Evolutionary conservation across 1,140 invertebrate species (phyloP).

Genomic region (Bombus soroeensis): DNA sequence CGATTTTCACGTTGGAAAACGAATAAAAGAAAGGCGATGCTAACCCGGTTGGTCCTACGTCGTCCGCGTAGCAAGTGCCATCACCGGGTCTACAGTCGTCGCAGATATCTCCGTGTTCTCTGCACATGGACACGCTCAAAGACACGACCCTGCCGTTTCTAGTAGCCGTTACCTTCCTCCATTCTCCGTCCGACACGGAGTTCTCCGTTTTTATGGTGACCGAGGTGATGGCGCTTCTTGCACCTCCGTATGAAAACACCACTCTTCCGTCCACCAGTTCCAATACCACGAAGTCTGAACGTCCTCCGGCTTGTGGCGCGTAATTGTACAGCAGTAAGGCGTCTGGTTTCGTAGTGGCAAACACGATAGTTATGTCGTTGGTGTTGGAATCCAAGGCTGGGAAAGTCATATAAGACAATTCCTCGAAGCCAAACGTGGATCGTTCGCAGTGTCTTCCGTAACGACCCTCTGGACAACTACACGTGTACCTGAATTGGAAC

Average conservation of each 20-base stretch:
- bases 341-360: slow-evolving; percentile 94
- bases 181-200: slow-evolving; percentile 92
- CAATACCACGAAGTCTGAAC: slow-evolving; percentile 96
- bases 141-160: slow-evolving; percentile 94
- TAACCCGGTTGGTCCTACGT: slow-evolving; percentile 92
- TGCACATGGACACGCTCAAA: slow-evolving; percentile 90
- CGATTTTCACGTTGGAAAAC: no score
- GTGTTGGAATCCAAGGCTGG: slow-evolving; percentile 92
- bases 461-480: slow-evolving; percentile 93
- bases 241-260: slow-evolving; percentile 94
- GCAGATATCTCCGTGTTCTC: slow-evolving; percentile 93
- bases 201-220: slow-evolving; percentile 85
- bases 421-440: slow-evolving; percentile 93
- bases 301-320: slow-evolving; percentile 91
- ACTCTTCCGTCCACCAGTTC: slow-evolving; percentile 92
- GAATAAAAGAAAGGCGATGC: slow-evolving; percentile 56
- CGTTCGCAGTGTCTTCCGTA: slow-evolving; percentile 96
- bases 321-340: slow-evolving; percentile 95
- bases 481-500: slow-evolving; percentile 85
- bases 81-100: slow-evolving; percentile 93
- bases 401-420: slow-evolving; percentile 95
- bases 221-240: slow-evolving; percentile 92
- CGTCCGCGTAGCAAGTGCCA: slow-evolving; percentile 90
- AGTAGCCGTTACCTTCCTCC: slow-evolving; percentile 96
- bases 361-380: slow-evolving; percentile 95